Evolutionary conservation across 2,888 invertebrate genomes (phyloP).

Genomic region (Leptopilina myrica): DNA sequence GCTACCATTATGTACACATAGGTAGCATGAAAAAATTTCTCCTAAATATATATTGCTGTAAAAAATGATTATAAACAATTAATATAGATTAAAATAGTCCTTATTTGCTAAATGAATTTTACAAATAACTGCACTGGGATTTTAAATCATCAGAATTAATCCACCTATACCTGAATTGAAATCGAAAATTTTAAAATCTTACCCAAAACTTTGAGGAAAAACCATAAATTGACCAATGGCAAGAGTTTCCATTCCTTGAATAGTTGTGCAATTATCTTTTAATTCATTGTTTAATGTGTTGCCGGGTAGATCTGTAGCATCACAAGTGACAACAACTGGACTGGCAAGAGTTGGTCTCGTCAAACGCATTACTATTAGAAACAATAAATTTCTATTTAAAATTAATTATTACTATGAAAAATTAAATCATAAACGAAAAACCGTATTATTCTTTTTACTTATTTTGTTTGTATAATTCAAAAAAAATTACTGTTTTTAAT

Average conservation of each 20-base stretch:
- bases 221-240: constrained; percentile 94
- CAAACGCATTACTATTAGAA: constrained; percentile 90
- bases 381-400: neutral
- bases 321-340: constrained; percentile 86
- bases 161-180: neutral
- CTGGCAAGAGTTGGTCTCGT: constrained; percentile 93
- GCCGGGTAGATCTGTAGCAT: constrained; percentile 90
- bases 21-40: constrained; percentile 98
- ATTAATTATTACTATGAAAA: constrained; percentile 28
- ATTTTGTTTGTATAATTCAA: too few species aligned
- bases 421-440: constrained; percentile 36
- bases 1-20: constrained; percentile 98
- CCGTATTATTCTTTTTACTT: too few species aligned
- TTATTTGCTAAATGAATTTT: neutral
- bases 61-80: constrained; percentile 39
- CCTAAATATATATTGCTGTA: constrained; percentile 95
- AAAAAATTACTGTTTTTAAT: too few species aligned
- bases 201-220: constrained; percentile 97
- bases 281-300: constrained; percentile 87
- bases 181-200: constrained; percentile 43
- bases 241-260: constrained; percentile 88
- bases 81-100: too few species aligned
- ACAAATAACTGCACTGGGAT: neutral
- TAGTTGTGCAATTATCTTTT: constrained; percentile 90
- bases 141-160: too few species aligned